Percentiles rank a stretch among this genome's conserved stretches.
phyloP scores from a whole-genome alignment of 2,888 invertebrate genomes.

The Tenthredo scrophulariae region DNA sequence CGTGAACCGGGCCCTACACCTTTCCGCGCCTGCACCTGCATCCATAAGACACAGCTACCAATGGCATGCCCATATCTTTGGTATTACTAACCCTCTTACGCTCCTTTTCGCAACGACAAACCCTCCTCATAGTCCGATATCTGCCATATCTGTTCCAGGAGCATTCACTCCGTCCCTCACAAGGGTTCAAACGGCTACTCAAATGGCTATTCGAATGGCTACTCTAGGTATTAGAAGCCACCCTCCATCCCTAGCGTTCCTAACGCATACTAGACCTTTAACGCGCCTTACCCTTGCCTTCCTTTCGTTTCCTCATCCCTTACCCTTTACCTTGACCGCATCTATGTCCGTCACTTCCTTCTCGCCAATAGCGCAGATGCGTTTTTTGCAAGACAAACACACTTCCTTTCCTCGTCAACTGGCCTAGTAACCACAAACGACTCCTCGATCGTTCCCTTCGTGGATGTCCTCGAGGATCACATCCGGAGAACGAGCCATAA shows the following conservation, averaged over 20 bases:
- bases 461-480: background rate
- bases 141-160: slow-evolving; percentile 78
- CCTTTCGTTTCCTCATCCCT: slow-evolving; percentile 19
- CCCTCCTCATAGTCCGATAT: slow-evolving; percentile 74
- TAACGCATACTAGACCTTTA: slow-evolving; percentile 39
- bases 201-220: slow-evolving; percentile 78
- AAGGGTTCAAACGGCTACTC: slow-evolving; percentile 78
- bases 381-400: background rate
- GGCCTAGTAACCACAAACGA: background rate
- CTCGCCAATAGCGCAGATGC: background rate
- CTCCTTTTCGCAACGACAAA: slow-evolving; percentile 54
- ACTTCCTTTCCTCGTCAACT: background rate
- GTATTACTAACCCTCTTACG: slow-evolving; percentile 47
- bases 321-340: background rate
- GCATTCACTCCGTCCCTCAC: slow-evolving; percentile 78
- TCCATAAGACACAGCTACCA: background rate
- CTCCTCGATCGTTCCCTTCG: background rate
- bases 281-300: slow-evolving; percentile 12
- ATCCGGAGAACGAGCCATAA: background rate
- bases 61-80: slow-evolving; percentile 38
- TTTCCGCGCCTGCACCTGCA: slow-evolving; percentile 31
- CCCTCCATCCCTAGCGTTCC: slow-evolving; percentile 36
- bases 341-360: background rate
- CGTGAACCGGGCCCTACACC: slow-evolving; percentile 4
- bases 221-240: slow-evolving; percentile 77